phyloP scores from a whole-genome alignment of 2,888 invertebrate species.

The Periphyllus acericola region DNA sequence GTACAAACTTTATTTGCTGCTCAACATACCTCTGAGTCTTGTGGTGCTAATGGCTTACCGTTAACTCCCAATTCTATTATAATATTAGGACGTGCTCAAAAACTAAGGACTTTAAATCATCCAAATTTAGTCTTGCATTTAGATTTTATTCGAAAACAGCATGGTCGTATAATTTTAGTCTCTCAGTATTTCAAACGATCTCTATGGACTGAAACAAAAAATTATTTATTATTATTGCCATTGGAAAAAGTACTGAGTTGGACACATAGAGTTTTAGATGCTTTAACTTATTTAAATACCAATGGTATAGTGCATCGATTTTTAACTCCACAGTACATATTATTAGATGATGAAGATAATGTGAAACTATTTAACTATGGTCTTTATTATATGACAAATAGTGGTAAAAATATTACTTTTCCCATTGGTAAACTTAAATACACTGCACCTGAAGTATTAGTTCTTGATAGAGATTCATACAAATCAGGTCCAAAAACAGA shows the following conservation, averaged over 20 bases:
- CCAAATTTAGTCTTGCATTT: constrained; percentile 88
- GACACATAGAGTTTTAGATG: constrained; percentile 79
- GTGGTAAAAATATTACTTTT: constrained; percentile 88
- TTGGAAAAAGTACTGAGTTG: constrained; percentile 73
- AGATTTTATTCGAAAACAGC: constrained; percentile 91
- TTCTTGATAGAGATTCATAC: constrained; percentile 68
- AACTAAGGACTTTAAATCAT: constrained; percentile 81
- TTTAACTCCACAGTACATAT: constrained; percentile 83
- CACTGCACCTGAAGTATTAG: constrained; percentile 83
- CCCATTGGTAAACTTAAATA: constrained; percentile 83
- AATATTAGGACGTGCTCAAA: constrained; percentile 88
- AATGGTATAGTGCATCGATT: constrained; percentile 82
- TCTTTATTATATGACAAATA: constrained; percentile 89
- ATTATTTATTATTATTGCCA: constrained; percentile 67
- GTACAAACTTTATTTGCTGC: constrained; percentile 92
- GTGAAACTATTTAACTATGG: constrained; percentile 93
- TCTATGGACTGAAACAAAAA: constrained; percentile 70
- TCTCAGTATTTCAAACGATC: constrained; percentile 81
- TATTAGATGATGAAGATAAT: constrained; percentile 77
- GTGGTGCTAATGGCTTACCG: constrained; percentile 95
- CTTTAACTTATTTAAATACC: constrained; percentile 78
- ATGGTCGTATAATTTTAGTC: constrained; percentile 89
- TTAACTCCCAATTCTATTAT: constrained; percentile 96
- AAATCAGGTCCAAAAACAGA: constrained; percentile 81
- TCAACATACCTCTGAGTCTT: constrained; percentile 87